A percentile compares a stretch with the other conserved stretches of the same genome.
phyloP scores from a whole-genome alignment of 1,140 invertebrate species.

The Pseudomyrmex cubaensis region DNA sequence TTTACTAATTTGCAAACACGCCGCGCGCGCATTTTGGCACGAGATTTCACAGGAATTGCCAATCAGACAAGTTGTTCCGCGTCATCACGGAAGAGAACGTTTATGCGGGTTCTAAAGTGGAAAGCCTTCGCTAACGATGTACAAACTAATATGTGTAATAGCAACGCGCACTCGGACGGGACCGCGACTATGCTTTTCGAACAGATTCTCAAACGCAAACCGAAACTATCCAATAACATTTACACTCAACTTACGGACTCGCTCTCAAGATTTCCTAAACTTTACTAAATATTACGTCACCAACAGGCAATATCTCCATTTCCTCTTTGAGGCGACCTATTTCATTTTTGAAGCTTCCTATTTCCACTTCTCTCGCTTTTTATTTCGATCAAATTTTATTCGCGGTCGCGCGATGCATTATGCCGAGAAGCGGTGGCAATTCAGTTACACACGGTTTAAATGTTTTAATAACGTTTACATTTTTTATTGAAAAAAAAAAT shows the following conservation, averaged over 20 bases:
- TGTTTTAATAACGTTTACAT: too few relatives aligned
- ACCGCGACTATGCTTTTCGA: slow-evolving; percentile 33
- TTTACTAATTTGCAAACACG: slow-evolving; percentile 7
- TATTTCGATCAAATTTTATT: slow-evolving; percentile 4
- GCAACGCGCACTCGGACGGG: slow-evolving; percentile 14
- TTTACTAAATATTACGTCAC: slow-evolving; percentile 18
- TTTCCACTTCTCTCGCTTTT: background rate
- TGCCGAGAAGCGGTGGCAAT: too few relatives aligned
- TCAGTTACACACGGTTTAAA: too few relatives aligned
- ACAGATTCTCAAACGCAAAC: slow-evolving; percentile 41
- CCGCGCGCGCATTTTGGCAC: slow-evolving; percentile 6
- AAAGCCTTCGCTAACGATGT: slow-evolving; percentile 34
- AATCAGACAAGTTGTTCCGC: slow-evolving; percentile 8
- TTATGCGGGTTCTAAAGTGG: slow-evolving; percentile 35
- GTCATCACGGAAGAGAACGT: slow-evolving; percentile 38
- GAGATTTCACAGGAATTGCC: slow-evolving; percentile 26
- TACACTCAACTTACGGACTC: slow-evolving; percentile 33
- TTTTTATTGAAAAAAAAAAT: too few relatives aligned
- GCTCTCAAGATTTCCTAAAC: slow-evolving; percentile 44
- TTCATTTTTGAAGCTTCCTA: background rate
- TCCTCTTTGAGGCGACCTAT: background rate
- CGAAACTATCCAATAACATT: slow-evolving; percentile 45
- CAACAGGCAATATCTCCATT: background rate
- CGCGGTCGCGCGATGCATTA: background rate
- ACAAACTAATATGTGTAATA: slow-evolving; percentile 51